phyloP scores from a whole-genome alignment of 2,888 invertebrate species.

The Anoncus sp. region DNA sequence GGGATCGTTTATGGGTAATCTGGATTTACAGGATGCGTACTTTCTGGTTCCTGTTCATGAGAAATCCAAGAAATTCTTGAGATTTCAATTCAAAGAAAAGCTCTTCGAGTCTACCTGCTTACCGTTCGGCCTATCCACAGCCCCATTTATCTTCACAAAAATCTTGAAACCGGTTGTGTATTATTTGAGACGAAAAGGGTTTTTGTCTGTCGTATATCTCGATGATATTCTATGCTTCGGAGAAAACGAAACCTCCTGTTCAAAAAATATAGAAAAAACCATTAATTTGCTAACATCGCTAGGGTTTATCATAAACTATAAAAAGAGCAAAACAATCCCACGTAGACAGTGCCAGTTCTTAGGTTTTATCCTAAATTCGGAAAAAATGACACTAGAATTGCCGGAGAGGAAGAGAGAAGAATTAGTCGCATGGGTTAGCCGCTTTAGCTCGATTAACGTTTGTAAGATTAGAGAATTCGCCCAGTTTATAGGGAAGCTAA shows the following conservation, averaged over 20 bases:
- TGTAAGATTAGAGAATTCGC: conserved; percentile 11
- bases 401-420: not conserved
- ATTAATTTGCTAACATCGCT: conserved; percentile 1
- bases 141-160: conserved; percentile 64
- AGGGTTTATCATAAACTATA: conserved; percentile 2
- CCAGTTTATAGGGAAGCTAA: not conserved
- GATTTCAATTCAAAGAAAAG: conserved; percentile 60
- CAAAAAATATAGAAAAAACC: conserved; percentile 7
- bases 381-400: conserved; percentile 2
- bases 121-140: conserved; percentile 62
- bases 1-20: not conserved
- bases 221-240: conserved; percentile 25
- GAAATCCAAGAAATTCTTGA: conserved; percentile 50
- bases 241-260: not conserved
- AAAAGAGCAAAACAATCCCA: conserved; percentile 10
- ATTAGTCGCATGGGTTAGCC: not conserved
- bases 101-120: conserved; percentile 63
- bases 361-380: conserved; percentile 22
- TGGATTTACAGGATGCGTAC: conserved; percentile 21
- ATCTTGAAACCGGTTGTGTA: conserved; percentile 63
- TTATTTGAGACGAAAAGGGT: conserved; percentile 32
- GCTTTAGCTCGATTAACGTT: not conserved
- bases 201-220: conserved; percentile 12
- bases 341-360: not conserved
- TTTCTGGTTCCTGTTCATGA: conserved; percentile 48